A percentile compares a stretch with the other conserved stretches of the same genome.
phyloP scores from a whole-genome alignment of 2,797 vertebrate genomes.

The Hydrolagus colliei region DNA sequence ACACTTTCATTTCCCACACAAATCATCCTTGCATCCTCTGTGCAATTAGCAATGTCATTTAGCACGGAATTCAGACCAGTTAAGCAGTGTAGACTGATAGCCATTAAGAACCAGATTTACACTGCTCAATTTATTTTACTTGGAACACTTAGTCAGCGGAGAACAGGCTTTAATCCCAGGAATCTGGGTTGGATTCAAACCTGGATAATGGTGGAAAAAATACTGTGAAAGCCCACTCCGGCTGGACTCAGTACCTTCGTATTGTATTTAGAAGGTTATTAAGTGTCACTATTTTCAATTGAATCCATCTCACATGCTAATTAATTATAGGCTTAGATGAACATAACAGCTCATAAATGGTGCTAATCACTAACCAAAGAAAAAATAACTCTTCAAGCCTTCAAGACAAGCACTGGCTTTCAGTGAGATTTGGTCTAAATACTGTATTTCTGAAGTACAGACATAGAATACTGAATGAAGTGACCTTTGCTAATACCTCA shows the following conservation, averaged over 20 bases:
- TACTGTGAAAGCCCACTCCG: not conserved
- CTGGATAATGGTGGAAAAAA: not conserved
- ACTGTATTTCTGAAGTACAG: not conserved
- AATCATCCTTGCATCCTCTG: too few relatives aligned
- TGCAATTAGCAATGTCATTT: not conserved
- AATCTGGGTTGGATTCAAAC: not conserved
- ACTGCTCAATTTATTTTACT: not conserved
- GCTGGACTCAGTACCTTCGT: not conserved
- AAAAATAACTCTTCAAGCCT: not conserved
- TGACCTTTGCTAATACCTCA: constrained; percentile 46
- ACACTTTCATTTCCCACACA: too few relatives aligned
- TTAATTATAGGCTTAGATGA: not conserved
- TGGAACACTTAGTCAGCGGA: not conserved
- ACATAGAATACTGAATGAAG: constrained; percentile 33
- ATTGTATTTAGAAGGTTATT: not conserved
- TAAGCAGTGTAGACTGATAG: too few relatives aligned
- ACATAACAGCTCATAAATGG: not conserved
- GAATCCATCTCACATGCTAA: not conserved
- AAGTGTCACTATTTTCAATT: not conserved
- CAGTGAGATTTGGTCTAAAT: not conserved
- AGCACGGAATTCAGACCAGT: not conserved
- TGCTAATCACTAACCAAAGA: not conserved
- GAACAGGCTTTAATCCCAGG: not conserved
- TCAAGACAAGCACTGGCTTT: not conserved
- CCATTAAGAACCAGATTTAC: too few relatives aligned